Evolutionary conservation across 2,888 invertebrate species (phyloP), one percentile per base, ranked within the genome.

Genomic region (Mythimna impura): DNA sequence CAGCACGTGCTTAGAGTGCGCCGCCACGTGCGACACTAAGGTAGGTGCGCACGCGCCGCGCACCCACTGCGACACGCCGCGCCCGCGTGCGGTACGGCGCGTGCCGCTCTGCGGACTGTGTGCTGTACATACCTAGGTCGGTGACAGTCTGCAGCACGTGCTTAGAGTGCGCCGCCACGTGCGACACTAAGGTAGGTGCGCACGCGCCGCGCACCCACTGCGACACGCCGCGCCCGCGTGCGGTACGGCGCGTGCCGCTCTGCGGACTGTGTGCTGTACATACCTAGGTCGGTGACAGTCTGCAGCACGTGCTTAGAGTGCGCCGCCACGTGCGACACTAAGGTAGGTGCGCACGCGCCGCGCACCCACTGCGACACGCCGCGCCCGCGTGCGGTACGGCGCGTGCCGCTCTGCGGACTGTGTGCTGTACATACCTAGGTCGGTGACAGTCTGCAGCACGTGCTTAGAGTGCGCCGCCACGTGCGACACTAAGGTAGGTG

Each of bases 141-240:
- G 52, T n/a, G 52, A 34, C 34, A 34, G 34, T 34, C 34, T 34
- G 34, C 34, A 34, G 34, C 34, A 34, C 34, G 34, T 7, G 34
- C 34, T 34, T 34, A 7, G 34, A 34, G 34, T 34, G 34, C 34
- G 34, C 34, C 34, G 34, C 7, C 52, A 52, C 52, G 52, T 92
- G 93, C 57, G 82, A 60, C 7, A 4, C n/a, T 3, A 91, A 87
- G 9, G 88, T 74, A 63, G 93, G 93, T 78, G 87, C 80, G 65
- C 81, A 55, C 30, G 87, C 88, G 57, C 90, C 91, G 73, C 90
- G 89, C 76, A 88, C 81, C 91, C 92, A 93, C 83, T 78, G 81
- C 54, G 92, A 89, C 34, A 34, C 34, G 34, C 34, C 34, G 34
- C 34, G 34, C 34, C 34, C 34, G 34, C 34, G 34, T 34, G 34